Percentiles rank a stretch among this genome's conserved stretches.
Conservation (phyloP, 2,113 vertebrate species). For the Lamprotornis superbus region DNA sequence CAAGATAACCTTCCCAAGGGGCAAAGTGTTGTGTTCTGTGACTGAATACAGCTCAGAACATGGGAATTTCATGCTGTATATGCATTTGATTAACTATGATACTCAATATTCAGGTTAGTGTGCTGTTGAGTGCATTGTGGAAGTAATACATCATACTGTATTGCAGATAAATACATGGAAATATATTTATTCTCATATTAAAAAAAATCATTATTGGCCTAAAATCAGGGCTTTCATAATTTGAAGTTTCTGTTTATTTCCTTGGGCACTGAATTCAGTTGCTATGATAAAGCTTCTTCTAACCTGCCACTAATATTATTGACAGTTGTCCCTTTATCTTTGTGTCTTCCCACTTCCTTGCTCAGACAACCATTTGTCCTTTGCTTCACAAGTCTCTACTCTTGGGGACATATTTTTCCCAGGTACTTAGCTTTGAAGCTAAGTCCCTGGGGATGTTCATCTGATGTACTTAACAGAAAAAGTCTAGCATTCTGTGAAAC, state of each 20-base stretch:
- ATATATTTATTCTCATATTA: not conserved
- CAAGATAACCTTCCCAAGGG: not conserved
- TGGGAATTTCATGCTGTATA: not conserved
- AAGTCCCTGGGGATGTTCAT: not conserved
- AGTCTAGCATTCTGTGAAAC: not conserved
- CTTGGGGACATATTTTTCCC: not conserved
- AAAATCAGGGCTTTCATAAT: not conserved
- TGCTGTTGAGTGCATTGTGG: not conserved
- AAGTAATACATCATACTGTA: not conserved
- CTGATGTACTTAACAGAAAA: not conserved
- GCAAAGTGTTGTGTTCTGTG: not conserved
- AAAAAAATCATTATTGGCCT: not conserved
- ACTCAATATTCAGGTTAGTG: not conserved
- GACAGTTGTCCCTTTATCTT: not conserved
- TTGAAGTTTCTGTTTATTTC: not conserved
- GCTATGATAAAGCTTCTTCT: not conserved
- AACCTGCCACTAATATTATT: not conserved
- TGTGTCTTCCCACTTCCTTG: not conserved
- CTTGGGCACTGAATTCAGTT: not conserved
- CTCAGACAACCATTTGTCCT: not conserved
- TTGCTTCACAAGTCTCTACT: not conserved
- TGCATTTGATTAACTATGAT: not conserved
- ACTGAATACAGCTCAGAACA: not conserved
- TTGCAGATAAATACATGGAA: not conserved
- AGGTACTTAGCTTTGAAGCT: not conserved